Base-by-base conservation (phyloP, 2,113 vertebrate genomes). In the Eublepharis macularius region DNA sequence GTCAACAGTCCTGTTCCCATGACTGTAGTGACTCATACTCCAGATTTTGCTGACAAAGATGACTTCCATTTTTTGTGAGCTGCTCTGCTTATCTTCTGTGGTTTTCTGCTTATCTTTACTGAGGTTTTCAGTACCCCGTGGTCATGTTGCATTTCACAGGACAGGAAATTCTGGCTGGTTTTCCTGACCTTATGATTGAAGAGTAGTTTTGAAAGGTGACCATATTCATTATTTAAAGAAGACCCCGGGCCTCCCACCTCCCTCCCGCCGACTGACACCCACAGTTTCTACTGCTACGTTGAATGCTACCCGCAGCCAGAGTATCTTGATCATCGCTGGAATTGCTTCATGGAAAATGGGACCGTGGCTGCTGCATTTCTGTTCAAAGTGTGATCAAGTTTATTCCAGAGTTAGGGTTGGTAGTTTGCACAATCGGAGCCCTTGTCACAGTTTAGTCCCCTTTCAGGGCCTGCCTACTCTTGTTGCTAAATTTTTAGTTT, bases 101-200 rank as follows among this genome's bases (percentile, higher is more conserved):
- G n/a, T n/a, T n/a, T n/a, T 76, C 26, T 47, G 70, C 14, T 75
- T 47, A 3, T n/a, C 0, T 0, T 1, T 45, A 43, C 12, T 72
- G 6, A 43, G 54, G 63, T 32, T 57, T 45, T 34, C 10, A 34
- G 29, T 45, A 2, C 36, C 66, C 47, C 29, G 65, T 17, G 24
- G n/a, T 41, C 39, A 60, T 45, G 17, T 16, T 45, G 49, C 39
- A 57, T 4, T 12, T 63, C 70, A 43, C 19, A 32, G 17, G 14
- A 24, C 63, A 19, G 68, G n/a, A 34, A 69, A 39, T 69, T 17
- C 68, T 36, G 16, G 68, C 34, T 36, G 60, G 5, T 19, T 69
- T 36, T 69, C n/a, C 36, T 69, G n/a, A 69, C 4, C 68, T 69
- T 14, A 9, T 24, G 17, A 36, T 39, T 11, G n/a, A 16, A 63